Base-by-base conservation (phyloP, 2,888 invertebrate species). In the Lysandra coridon region DNA sequence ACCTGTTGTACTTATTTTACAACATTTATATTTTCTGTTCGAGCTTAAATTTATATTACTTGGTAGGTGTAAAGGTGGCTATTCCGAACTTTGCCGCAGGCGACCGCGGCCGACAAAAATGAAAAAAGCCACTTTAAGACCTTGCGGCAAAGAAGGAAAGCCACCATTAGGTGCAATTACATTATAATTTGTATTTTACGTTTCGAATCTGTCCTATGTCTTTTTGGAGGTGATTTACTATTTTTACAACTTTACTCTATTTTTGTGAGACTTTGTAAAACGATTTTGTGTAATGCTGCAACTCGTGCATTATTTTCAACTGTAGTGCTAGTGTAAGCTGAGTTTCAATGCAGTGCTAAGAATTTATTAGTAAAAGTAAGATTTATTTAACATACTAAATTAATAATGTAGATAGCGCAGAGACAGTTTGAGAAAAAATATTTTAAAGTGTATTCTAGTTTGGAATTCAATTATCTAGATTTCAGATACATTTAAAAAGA, bases 241-340 rank as follows among this genome's bases (percentile, higher is more conserved):
- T 75, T 76, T 76, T 49, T 76, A 57, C 7, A 76, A 76, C 33
- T 76, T 57, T 53, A 53, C 57, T 76, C 76, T 76, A 76, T 33
- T 33, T 76, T 49, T 57, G 57, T 49, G 53, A 44, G 75, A 49
- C 44, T 76, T 33, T 76, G 33, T 40, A 74, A 23, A 23, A 23
- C 44, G n/a, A 74, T 44, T 74, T 74, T 74, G 30, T 74, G 74
- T n/a, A 44, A 69, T 69, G 33, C 33, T 69, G 33, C 69, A 69
- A 69, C 33, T 69, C 12, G 64, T 14, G 69, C 69, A 69, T 69
- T 37, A 69, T 69, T 69, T 69, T 69, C 33, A 33, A 37, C 23
- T 33, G 69, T 37, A 69, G 37, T 37, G 12, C 14, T 33, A 33
- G 33, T 5, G 30, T 69, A 69, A 69, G 69, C 10, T 69, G 69